Base-by-base conservation (phyloP, 2,888 invertebrate genomes). In the Ectobius pallidus region DNA sequence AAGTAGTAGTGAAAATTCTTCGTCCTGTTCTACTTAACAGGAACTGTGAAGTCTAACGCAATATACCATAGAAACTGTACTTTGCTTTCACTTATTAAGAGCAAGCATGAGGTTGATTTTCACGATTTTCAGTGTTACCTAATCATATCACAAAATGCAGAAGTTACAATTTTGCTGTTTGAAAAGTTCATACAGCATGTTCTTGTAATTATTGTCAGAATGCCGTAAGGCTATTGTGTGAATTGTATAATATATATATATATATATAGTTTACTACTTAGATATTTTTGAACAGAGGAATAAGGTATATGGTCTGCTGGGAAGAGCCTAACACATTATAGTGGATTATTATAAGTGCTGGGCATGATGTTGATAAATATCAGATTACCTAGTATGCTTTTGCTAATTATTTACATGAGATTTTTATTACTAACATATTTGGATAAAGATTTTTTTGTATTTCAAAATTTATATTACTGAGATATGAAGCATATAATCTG, bases 181-280 rank as follows among this genome's bases (percentile, higher is more conserved):
- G n/a, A n/a, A n/a, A n/a, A n/a, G n/a, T n/a, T n/a, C n/a, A n/a
- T n/a, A n/a, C n/a, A n/a, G n/a, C n/a, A n/a, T n/a, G n/a, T n/a
- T n/a, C n/a, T n/a, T n/a, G n/a, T n/a, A n/a, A n/a, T n/a, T n/a
- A n/a, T n/a, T n/a, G n/a, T n/a, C 34, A 34, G 58, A 58, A 58
- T 58, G 58, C n/a, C 58, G 30, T n/a, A 58, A 16, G 32, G 30
- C 30, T 58, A 30, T 9, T 55, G 55, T 27, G 20, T 55, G 27
- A 4, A 55, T 58, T 58, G 58, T 30, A 58, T 58, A 22, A 32
- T 4, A 32, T 58, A 58, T n/a, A 58, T 58, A 58, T n/a, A 32
- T 4, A 32, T 58, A 58, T n/a, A 58, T 58, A 58, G 58, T 58
- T 58, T 30, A n/a, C 30, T 30, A 30, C 22, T 25, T 30, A 58